A percentile compares a stretch with the other conserved stretches of the same genome.
These are phyloP conservation scores for Diceros bicornis DNA, from an alignment of 2,797 vertebrate genomes.

Conservation along the genomic window DNA sequence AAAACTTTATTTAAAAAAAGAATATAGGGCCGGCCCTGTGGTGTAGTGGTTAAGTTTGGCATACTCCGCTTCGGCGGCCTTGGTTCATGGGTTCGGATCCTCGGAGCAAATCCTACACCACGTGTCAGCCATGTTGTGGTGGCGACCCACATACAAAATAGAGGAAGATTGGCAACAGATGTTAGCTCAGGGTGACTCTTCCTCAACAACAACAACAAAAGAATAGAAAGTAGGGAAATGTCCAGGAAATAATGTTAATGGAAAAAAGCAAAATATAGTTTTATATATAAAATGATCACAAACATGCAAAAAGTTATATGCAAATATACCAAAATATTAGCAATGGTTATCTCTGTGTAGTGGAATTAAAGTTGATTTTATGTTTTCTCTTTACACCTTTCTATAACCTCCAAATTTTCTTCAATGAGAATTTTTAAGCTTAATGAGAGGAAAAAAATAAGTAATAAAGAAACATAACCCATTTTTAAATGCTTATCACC, in stretches of 20 bases:
- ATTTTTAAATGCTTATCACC: not conserved
- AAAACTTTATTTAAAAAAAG: not conserved
- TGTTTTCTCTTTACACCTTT: not conserved
- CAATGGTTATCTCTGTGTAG: not conserved
- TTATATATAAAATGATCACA: not conserved
- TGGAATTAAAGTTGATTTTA: conserved; percentile 20
- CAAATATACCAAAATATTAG: not conserved
- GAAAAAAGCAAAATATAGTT: not conserved
- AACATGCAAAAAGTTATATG: not conserved
- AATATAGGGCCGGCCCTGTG: no score
- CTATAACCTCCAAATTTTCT: conserved; percentile 10
- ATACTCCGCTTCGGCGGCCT: no score
- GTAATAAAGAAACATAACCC: not conserved
- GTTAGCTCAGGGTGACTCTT: no score
- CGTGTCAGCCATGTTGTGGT: no score
- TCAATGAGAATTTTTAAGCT: not conserved
- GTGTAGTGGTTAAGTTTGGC: no score
- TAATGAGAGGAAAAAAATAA: conserved; percentile 21
- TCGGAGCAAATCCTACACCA: no score
- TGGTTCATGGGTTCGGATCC: no score
- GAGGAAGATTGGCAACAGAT: no score
- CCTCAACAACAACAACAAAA: not conserved
- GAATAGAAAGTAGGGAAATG: not conserved
- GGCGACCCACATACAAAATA: no score
- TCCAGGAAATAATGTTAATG: not conserved